Evolutionary conservation across 2,113 vertebrate genomes (phyloP).

Genomic region (Guaruba guarouba): DNA sequence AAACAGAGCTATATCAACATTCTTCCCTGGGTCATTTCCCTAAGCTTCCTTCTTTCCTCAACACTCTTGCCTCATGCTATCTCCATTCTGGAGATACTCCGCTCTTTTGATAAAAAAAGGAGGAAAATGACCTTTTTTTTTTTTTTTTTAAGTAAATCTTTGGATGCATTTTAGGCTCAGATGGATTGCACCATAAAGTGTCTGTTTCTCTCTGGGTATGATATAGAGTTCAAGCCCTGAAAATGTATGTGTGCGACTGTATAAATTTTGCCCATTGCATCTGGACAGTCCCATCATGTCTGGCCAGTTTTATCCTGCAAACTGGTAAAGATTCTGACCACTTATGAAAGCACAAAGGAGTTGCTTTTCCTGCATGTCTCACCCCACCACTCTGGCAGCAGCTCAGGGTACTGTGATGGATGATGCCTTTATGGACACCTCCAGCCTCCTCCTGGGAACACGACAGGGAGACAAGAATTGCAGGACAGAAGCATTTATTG

Average conservation of each 20-base stretch:
- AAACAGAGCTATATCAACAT: constrained; percentile 30
- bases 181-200: background rate
- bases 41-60: background rate
- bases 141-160: background rate
- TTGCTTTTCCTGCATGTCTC: background rate
- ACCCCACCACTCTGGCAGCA: background rate
- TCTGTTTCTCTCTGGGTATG: background rate
- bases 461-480: background rate
- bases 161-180: background rate
- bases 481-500: background rate
- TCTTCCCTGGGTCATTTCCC: background rate
- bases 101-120: background rate
- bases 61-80: background rate
- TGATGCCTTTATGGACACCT: background rate
- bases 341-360: background rate
- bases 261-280: background rate
- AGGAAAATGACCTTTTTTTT: background rate
- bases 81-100: background rate
- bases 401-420: background rate
- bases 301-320: background rate
- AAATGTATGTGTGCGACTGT: background rate
- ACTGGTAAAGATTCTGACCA: background rate
- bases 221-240: background rate
- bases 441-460: background rate
- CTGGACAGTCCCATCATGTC: background rate